Evolutionary conservation across 2,113 vertebrate genomes (phyloP).

Genomic region (Crotalus helleri): DNA sequence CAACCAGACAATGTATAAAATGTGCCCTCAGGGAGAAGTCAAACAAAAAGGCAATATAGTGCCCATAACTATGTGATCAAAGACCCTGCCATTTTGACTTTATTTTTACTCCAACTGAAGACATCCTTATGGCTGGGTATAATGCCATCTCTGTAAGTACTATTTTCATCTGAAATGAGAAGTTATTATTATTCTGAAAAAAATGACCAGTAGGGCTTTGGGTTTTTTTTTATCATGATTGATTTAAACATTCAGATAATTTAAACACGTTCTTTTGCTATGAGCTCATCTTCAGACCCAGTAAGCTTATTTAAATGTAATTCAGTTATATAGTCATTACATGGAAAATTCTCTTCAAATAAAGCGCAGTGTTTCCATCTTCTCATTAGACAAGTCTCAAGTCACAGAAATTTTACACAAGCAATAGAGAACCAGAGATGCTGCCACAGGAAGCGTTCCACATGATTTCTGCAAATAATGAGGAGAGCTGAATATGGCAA

Average conservation of each 20-base stretch:
- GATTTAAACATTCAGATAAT: conserved; percentile 47
- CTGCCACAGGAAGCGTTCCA: conserved; percentile 1
- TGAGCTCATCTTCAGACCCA: conserved; percentile 51
- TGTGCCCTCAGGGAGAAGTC: not conserved
- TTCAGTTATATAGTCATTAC: conserved; percentile 51
- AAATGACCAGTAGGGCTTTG: conserved; percentile 52
- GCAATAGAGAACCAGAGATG: conserved; percentile 33
- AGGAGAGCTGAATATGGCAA: not conserved
- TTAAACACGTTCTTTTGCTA: conserved; percentile 43
- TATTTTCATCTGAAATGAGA: conserved; percentile 45
- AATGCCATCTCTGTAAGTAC: conserved; percentile 33
- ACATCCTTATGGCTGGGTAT: not conserved
- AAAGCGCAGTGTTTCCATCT: conserved; percentile 44
- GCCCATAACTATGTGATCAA: not conserved
- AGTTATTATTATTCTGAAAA: conserved; percentile 38
- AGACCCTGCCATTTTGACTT: not conserved
- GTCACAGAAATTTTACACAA: conserved; percentile 43
- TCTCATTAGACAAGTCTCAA: conserved; percentile 43
- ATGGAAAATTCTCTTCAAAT: conserved; percentile 44
- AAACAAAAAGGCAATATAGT: not conserved
- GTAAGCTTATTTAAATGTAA: conserved; percentile 49
- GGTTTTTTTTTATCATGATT: conserved; percentile 39
- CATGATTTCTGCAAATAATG: conserved; percentile 32
- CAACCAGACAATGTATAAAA: conserved; percentile 50
- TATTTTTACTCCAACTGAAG: not conserved